Evolutionary conservation across 2,113 vertebrate genomes (phyloP).

Genomic region (Columbina picui): DNA sequence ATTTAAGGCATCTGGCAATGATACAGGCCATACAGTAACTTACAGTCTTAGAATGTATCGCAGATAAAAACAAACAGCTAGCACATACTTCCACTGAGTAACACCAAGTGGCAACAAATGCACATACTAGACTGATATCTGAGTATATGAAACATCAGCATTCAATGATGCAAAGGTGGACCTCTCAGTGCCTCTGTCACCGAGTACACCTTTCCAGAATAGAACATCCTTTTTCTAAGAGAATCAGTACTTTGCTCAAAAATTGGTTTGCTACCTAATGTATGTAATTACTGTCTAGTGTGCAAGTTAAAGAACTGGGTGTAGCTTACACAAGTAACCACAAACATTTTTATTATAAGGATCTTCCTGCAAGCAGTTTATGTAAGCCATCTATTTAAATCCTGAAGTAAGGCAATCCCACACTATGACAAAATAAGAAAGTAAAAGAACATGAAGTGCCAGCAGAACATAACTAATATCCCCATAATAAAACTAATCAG

Average conservation of each 20-base stretch:
- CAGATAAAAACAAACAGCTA: neutral
- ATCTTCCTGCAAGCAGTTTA: neutral
- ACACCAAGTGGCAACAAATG: neutral
- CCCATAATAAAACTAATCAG: neutral
- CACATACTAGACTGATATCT: fast-evolving
- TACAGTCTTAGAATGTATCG: neutral
- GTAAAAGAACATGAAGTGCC: neutral
- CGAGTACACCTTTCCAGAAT: neutral
- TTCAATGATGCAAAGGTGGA: neutral
- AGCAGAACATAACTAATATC: neutral
- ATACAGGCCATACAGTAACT: neutral
- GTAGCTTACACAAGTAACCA: neutral
- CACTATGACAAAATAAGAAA: neutral
- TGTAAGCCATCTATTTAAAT: neutral
- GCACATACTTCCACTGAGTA: neutral
- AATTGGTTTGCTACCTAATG: neutral
- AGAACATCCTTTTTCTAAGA: neutral
- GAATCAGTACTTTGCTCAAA: neutral
- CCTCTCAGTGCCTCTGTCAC: neutral
- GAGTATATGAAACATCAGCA: neutral
- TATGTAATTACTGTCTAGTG: neutral
- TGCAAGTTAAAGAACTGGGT: neutral
- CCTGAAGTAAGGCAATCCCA: neutral
- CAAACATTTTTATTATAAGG: neutral
- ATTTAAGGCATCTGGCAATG: neutral